Evolutionary conservation across 2,113 vertebrate genomes (phyloP).

Genomic region (Macquaria ambigua): DNA sequence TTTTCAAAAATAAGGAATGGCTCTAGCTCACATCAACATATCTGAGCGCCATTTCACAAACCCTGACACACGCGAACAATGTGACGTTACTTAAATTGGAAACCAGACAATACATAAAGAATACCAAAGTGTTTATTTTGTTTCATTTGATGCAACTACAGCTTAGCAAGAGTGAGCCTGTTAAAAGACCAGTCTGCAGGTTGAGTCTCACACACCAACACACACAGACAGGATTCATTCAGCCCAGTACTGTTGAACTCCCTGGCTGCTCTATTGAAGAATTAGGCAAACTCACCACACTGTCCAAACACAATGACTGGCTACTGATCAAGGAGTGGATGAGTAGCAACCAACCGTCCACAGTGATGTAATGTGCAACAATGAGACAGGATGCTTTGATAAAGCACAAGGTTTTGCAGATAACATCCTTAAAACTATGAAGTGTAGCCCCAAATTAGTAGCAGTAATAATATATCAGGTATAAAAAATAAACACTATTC

Average conservation of each 20-base stretch:
- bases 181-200: constrained; percentile 38
- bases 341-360: constrained; percentile 43
- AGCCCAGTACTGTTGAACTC: constrained; percentile 21
- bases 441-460: constrained; percentile 53
- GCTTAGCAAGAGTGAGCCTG: constrained; percentile 43
- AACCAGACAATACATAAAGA: constrained; percentile 11
- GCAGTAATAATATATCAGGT: constrained; percentile 62
- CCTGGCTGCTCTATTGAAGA: constrained; percentile 32
- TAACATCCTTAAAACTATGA: constrained; percentile 35
- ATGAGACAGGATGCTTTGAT: constrained; percentile 55
- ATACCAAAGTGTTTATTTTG: constrained; percentile 71
- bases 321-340: background rate
- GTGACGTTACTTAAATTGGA: background rate
- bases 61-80: background rate
- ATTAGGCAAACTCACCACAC: constrained; percentile 44
- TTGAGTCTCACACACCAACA: constrained; percentile 8
- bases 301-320: constrained; percentile 30
- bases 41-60: background rate
- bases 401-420: constrained; percentile 38
- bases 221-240: constrained; percentile 6
- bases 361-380: constrained; percentile 74
- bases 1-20: background rate
- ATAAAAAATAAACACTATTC: constrained; percentile 82
- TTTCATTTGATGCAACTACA: constrained; percentile 64
- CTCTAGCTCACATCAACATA: background rate